Evolutionary conservation across 2,888 invertebrate species (phyloP), one percentile per base, ranked within the genome.

Genomic region (Ectemnius lituratus): DNA sequence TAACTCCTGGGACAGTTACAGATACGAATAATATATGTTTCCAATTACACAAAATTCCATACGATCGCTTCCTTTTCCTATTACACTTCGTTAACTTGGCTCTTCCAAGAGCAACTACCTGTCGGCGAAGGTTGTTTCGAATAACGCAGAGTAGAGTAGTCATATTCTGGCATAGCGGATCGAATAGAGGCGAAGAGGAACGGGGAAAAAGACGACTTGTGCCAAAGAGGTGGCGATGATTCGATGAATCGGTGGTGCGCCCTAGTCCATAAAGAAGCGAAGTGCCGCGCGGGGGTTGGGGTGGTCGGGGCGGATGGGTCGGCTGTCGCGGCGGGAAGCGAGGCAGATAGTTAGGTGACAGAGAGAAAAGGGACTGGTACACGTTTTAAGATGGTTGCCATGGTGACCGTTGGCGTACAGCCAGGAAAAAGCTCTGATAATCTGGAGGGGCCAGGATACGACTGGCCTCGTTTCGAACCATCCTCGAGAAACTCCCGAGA

Each of bases 361-460:
- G 46, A 37, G 37, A 37, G 37, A 37, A 37, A 37, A 76, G 47
- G 76, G 71, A 23, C 56, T 67, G 68, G 70, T 77, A 71, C 76
- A 84, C 84, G 81, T 86, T 88, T 37, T 88, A 87, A 87, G 88
- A 84, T 75, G 84, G 88, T 88, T 85, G 81, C 87, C 76, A 88
- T 87, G 87, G 87, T 81, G 84, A 87, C 84, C 80, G 84, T 80
- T 90, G 90, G 89, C 88, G 73, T 75, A 69, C 58, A 28, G 88
- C 88, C 89, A 90, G 85, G 81, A 85, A 85, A 84, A 84, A 85
- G 81, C 78, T 81, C 84, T 84, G 87, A 88, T 88, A 88, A 88
- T 88, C 86, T 84, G 79, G 79, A 80, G 84, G 81, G 75, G 84
- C 82, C 82, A 82, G 84, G 82, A 82, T 83, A 85, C 82, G 81